phyloP scores from a whole-genome alignment of 2,888 invertebrate genomes.

The Agrotis puta region DNA sequence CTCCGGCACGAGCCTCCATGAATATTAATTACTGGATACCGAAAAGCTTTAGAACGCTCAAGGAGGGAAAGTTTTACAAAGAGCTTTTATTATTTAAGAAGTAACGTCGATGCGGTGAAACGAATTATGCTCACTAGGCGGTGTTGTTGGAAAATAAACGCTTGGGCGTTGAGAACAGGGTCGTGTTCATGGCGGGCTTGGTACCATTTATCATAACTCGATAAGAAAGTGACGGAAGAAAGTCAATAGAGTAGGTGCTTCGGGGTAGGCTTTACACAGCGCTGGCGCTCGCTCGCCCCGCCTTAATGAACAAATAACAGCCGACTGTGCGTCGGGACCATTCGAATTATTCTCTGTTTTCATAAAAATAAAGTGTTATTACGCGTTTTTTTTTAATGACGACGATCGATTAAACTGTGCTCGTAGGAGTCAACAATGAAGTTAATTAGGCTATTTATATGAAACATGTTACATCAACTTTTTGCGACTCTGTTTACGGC shows the following conservation, averaged over 20 bases:
- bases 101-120: slow-evolving; percentile 87
- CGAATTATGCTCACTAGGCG: slow-evolving; percentile 82
- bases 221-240: slow-evolving; percentile 90
- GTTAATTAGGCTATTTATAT: slow-evolving; percentile 59
- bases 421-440: slow-evolving; percentile 50
- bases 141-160: slow-evolving; percentile 69
- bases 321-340: slow-evolving; percentile 65
- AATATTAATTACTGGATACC: slow-evolving; percentile 91
- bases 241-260: slow-evolving; percentile 90
- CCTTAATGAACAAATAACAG: slow-evolving; percentile 82
- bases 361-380: slow-evolving; percentile 70
- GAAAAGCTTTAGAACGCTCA: slow-evolving; percentile 90
- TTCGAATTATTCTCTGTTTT: slow-evolving; percentile 70
- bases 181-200: slow-evolving; percentile 66
- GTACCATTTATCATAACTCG: slow-evolving; percentile 87
- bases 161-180: slow-evolving; percentile 67
- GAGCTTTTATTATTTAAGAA: slow-evolving; percentile 91
- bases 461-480: slow-evolving; percentile 41
- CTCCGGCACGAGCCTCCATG: slow-evolving; percentile 89
- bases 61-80: slow-evolving; percentile 91
- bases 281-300: slow-evolving; percentile 76
- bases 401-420: slow-evolving; percentile 58
- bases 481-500: slow-evolving; percentile 34
- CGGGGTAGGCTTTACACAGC: slow-evolving; percentile 85
- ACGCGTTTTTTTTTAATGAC: slow-evolving; percentile 62